Evolutionary conservation across 2,888 invertebrate species (phyloP), one percentile per base, ranked within the genome.

Genomic region (Tholera decimalis): DNA sequence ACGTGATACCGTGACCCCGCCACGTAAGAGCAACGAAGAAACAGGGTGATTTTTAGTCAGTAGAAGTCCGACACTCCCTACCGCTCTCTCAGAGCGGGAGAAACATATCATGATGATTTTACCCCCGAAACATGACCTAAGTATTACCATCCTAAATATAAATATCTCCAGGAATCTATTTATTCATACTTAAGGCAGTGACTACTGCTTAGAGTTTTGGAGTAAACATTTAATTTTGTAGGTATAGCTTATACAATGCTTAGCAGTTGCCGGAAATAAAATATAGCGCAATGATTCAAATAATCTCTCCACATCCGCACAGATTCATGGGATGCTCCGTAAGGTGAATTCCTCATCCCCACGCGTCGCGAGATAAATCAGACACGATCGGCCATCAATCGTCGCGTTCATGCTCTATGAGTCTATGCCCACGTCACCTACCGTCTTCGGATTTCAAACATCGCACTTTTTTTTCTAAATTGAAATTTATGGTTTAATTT

Each of bases 311-410:
- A 44, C 41, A 53, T 53, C 33, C 46, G 58, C 28, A 15, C 13
- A 49, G 30, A 75, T 74, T 74, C 63, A 30, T 56, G 24, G 7
- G 69, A 49, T 53, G 62, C 47, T 68, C 50, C 24, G 35, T 60
- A 72, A 56, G 6, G 55, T 51, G 18, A 64, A 75, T 75, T 47
- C 64, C 61, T 65, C 55, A 44, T 46, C 56, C 53, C 39, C 59
- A 54, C 20, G 20, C 64, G 24, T 54, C 30, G 43, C 18, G 33
- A 57, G 66, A 71, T 78, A 69, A 69, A 79, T 79, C 76, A 69
- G 49, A 59, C 3, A 9, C 61, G 59, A 67, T 69, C 57, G 58
- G 41, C 46, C 59, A 79, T 79, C 79, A 76, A 76, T 73, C 61
- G 79, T 76, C 64, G 46, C 65, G 63, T 60, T 70, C 59, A 78